phyloP scores from a whole-genome alignment of 2,888 invertebrate species.

The Crioceris asparagi region DNA sequence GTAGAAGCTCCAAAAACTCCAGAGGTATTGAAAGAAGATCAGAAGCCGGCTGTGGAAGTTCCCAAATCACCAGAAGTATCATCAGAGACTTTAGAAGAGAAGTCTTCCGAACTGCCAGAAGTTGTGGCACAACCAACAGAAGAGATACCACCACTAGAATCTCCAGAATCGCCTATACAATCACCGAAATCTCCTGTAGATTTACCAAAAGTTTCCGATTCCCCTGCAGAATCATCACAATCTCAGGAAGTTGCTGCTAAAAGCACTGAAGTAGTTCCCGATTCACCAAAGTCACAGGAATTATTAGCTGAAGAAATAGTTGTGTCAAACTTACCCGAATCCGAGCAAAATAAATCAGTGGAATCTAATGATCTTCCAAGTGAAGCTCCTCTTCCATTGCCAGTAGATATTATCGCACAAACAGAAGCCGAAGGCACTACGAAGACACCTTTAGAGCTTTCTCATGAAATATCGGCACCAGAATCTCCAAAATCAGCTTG shows the following conservation, averaged over 20 bases:
- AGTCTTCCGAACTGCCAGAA: background rate
- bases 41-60: conserved; percentile 1
- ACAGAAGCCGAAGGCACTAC: too few species aligned
- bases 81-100: background rate
- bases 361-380: too few species aligned
- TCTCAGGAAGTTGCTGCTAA: background rate
- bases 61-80: background rate
- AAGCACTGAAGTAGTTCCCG: background rate
- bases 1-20: conserved; percentile 2
- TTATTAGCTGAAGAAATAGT: background rate
- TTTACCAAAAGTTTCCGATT: conserved; percentile 7
- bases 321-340: background rate
- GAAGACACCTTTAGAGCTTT: background rate
- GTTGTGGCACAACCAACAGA: conserved; percentile 1
- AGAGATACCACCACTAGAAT: conserved; percentile 3
- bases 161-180: conserved; percentile 5
- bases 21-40: conserved; percentile 2
- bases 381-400: too few species aligned
- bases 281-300: too few species aligned
- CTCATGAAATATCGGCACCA: too few species aligned
- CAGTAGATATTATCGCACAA: too few species aligned
- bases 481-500: conserved; percentile 1
- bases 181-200: conserved; percentile 1
- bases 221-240: conserved; percentile 8
- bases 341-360: conserved; percentile 1